These are phyloP conservation scores for Apodemia duryi DNA, from an alignment of 2,888 invertebrate species.

Conservation along the genomic window DNA sequence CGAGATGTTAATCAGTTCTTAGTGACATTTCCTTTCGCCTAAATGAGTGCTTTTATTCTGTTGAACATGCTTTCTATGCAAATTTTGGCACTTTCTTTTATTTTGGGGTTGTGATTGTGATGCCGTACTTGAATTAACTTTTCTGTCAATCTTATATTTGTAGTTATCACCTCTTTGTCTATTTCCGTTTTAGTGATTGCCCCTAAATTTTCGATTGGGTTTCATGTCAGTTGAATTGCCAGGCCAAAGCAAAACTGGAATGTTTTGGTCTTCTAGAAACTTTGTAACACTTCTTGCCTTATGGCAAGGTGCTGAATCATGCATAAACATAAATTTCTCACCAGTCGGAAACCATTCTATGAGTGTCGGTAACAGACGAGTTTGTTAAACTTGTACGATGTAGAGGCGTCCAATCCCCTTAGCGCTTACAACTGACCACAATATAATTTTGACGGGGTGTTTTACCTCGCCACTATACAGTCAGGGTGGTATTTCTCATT, in stretches of 20 bases:
- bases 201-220: constrained; percentile 29
- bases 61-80: constrained; percentile 25
- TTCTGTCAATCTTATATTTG: constrained; percentile 21
- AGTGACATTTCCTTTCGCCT: neutral
- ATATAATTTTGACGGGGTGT: constrained; percentile 15
- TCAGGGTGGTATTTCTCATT: neutral
- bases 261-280: constrained; percentile 6
- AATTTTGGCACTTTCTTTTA: neutral
- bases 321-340: no score
- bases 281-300: neutral
- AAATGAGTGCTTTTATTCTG: constrained; percentile 16
- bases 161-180: constrained; percentile 29
- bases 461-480: neutral
- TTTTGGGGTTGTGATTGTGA: neutral
- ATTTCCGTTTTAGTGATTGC: constrained; percentile 31
- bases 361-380: constrained; percentile 21
- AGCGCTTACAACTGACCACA: constrained; percentile 25
- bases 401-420: constrained; percentile 23
- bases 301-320: neutral
- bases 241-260: constrained; percentile 24
- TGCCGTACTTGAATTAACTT: constrained; percentile 11
- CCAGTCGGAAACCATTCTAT: neutral
- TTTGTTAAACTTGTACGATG: constrained; percentile 22
- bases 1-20: neutral
- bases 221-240: constrained; percentile 25